Percentiles rank a stretch among this genome's conserved stretches.
Conservation (phyloP, 2,113 vertebrate species). For the human (Homo sapiens) region DNA sequence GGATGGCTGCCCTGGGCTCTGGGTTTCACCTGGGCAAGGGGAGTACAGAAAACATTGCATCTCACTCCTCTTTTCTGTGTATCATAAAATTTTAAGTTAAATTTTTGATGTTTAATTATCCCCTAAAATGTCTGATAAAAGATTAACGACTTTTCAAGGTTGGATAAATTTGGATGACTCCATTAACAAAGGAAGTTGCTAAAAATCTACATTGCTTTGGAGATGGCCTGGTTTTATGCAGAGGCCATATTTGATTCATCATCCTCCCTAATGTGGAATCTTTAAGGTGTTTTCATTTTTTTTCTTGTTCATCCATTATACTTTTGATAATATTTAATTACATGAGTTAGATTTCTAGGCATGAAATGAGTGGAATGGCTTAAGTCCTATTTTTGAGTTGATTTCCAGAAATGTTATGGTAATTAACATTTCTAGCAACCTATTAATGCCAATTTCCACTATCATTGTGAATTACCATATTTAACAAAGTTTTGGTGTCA, state of each 20-base stretch:
- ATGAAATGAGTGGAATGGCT: background rate
- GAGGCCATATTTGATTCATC: background rate
- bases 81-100: background rate
- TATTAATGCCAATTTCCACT: background rate
- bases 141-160: background rate
- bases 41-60: background rate
- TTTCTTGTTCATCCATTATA: background rate
- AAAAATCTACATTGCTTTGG: background rate
- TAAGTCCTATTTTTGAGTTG: background rate
- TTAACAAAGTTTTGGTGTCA: background rate
- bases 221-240: background rate
- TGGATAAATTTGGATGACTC: background rate
- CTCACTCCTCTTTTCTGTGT: background rate
- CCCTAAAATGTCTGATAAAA: background rate
- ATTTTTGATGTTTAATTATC: background rate
- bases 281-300: background rate
- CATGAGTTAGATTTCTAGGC: background rate
- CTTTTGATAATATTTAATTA: background rate
- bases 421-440: background rate
- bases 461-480: background rate
- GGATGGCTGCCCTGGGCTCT: background rate
- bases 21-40: background rate
- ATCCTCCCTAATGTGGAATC: background rate
- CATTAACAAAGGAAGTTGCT: background rate
- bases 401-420: background rate